Conservation (phyloP, 2,797 vertebrate genomes). For the Toxotes lorentzi region DNA sequence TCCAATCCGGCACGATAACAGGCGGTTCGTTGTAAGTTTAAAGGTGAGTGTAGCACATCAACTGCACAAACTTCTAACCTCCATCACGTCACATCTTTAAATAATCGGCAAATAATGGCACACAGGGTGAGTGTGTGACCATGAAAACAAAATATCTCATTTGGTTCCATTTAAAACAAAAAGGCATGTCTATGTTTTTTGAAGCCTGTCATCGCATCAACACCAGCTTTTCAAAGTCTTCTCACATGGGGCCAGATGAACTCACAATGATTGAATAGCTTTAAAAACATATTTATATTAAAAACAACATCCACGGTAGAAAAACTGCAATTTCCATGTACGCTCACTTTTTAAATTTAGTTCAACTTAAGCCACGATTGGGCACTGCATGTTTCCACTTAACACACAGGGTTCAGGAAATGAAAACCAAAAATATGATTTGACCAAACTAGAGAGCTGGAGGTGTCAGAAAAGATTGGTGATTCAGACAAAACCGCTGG, state of each 20-base stretch:
- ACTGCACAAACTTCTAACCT: not conserved
- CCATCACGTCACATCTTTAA: not conserved
- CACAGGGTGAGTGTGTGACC: slow-evolving; percentile 1
- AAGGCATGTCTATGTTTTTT: slow-evolving; percentile 6
- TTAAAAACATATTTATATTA: not conserved
- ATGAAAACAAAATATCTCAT: slow-evolving; percentile 35
- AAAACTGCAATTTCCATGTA: not conserved
- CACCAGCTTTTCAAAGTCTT: slow-evolving; percentile 11
- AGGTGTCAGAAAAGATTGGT: slow-evolving; percentile 41
- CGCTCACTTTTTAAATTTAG: slow-evolving; percentile 21
- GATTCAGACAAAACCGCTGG: slow-evolving; percentile 54
- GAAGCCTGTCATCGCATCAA: slow-evolving; percentile 33
- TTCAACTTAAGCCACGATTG: not conserved
- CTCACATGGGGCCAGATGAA: not conserved
- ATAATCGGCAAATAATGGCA: not conserved
- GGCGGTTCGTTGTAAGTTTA: not conserved
- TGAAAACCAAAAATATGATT: slow-evolving; percentile 53
- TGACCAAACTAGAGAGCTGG: slow-evolving; percentile 39
- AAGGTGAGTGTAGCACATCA: not conserved
- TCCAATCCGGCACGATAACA: not conserved
- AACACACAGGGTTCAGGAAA: slow-evolving; percentile 26
- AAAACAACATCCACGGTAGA: not conserved
- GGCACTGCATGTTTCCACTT: slow-evolving; percentile 35
- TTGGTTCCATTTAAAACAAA: slow-evolving; percentile 48
- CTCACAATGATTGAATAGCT: not conserved